These are phyloP conservation scores for Calypte anna DNA, from an alignment of 2,113 vertebrate genomes.

Conservation along the genomic window DNA sequence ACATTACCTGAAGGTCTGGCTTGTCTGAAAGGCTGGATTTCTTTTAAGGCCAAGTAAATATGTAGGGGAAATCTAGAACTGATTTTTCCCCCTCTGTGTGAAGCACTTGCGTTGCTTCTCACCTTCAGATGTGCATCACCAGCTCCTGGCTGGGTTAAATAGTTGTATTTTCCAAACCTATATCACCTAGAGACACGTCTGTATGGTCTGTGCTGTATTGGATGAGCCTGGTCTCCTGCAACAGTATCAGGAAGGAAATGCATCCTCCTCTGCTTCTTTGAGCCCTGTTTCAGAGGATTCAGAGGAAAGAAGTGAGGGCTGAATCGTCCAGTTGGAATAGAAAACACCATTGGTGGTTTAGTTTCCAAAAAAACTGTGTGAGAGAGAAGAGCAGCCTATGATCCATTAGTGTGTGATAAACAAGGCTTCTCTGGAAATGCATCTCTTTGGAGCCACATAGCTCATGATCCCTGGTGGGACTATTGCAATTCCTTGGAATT, in stretches of 20 bases:
- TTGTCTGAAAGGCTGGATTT: neutral
- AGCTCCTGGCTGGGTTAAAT: neutral
- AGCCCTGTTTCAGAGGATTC: neutral
- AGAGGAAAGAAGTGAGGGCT: neutral
- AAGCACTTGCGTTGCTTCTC: neutral
- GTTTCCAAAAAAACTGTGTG: neutral
- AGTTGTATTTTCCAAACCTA: neutral
- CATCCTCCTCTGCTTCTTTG: neutral
- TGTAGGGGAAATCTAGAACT: neutral
- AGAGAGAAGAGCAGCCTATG: neutral
- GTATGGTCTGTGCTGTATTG: neutral
- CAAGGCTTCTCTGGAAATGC: neutral
- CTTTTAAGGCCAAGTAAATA: neutral
- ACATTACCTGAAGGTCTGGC: neutral
- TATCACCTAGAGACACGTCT: neutral
- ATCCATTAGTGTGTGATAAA: neutral
- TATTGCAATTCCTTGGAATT: conserved; percentile 14
- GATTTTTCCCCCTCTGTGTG: neutral
- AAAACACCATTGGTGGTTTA: neutral
- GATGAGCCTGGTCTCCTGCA: neutral
- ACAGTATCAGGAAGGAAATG: neutral
- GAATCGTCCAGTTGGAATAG: neutral
- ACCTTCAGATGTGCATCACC: neutral
- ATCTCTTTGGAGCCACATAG: neutral
- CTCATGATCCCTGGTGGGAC: neutral